Conservation (phyloP, 2,797 vertebrate species). For the Lagodon rhomboides region DNA sequence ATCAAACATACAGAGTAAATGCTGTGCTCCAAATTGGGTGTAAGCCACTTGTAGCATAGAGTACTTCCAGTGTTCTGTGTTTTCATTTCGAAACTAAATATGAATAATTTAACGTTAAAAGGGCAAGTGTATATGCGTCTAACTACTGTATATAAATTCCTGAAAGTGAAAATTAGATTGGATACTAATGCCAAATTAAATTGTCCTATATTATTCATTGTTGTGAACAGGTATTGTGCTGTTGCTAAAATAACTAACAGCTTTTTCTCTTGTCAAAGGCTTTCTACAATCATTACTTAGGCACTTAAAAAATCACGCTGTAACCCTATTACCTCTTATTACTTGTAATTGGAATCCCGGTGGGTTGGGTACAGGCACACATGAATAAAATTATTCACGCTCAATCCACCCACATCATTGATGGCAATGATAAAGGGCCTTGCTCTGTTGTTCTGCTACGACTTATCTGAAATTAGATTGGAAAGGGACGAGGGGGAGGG, state of each 20-base stretch:
- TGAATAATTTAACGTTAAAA: conserved; percentile 18
- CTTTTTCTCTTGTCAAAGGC: conserved; percentile 67
- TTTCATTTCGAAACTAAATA: not conserved
- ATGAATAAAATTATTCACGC: conserved; percentile 82
- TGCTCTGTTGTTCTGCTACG: conserved; percentile 78
- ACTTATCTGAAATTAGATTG: conserved; percentile 87
- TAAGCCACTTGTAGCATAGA: conserved; percentile 26
- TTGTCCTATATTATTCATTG: conserved; percentile 55
- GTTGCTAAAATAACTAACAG: conserved; percentile 53
- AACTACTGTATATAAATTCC: conserved; percentile 3
- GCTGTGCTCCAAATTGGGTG: conserved; percentile 7
- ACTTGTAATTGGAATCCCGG: conserved; percentile 77
- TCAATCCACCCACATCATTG: conserved; percentile 84
- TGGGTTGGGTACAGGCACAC: conserved; percentile 67
- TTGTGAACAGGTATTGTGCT: conserved; percentile 50
- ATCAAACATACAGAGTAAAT: conserved; percentile 7
- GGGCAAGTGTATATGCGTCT: not conserved
- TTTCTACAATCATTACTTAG: conserved; percentile 69
- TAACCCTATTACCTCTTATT: conserved; percentile 82
- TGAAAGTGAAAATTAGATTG: conserved; percentile 1
- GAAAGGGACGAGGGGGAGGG: conserved; percentile 77
- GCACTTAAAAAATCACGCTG: conserved; percentile 78
- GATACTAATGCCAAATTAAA: conserved; percentile 53
- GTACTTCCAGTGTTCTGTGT: not conserved
- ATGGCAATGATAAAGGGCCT: conserved; percentile 82